phyloP scores from a whole-genome alignment of 92 coral and sea anemone genomes.

The Diadumene lineata region DNA sequence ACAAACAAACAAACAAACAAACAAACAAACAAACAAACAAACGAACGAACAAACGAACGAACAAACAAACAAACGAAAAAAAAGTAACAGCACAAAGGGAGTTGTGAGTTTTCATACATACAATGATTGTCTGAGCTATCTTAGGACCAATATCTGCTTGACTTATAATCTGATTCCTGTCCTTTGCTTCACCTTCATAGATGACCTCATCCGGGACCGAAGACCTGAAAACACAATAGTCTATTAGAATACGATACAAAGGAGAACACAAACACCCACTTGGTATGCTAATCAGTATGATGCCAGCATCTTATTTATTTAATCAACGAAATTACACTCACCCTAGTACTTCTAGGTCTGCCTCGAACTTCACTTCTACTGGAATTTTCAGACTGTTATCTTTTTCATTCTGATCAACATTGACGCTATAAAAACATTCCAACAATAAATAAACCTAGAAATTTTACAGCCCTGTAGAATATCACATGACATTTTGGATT shows the following conservation, averaged over 20 bases:
- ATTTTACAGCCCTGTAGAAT: too few species aligned
- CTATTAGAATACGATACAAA: neutral
- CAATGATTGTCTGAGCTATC: slow-evolving; percentile 47
- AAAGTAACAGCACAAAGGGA: neutral
- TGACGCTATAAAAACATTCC: slow-evolving; percentile 30
- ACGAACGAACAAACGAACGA: too few species aligned
- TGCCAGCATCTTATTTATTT: neutral
- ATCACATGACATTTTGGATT: too few species aligned
- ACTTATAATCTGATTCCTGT: slow-evolving; percentile 16
- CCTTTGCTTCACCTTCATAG: slow-evolving; percentile 37
- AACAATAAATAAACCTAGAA: too few species aligned
- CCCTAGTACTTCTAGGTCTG: slow-evolving; percentile 79
- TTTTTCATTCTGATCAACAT: slow-evolving; percentile 31
- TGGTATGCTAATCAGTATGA: too few species aligned
- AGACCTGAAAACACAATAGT: slow-evolving; percentile 25
- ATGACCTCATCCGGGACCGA: slow-evolving; percentile 56
- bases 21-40: too few species aligned
- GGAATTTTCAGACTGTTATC: slow-evolving; percentile 33
- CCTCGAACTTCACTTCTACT: slow-evolving; percentile 75
- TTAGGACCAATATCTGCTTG: slow-evolving; percentile 57
- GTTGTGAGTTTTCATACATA: slow-evolving; percentile 19
- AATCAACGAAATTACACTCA: slow-evolving; percentile 17
- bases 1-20: too few species aligned
- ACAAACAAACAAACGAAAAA: neutral
- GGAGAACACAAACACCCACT: too few species aligned